Base-by-base conservation (phyloP, 2,113 vertebrate species). In the Istiophorus platypterus region DNA sequence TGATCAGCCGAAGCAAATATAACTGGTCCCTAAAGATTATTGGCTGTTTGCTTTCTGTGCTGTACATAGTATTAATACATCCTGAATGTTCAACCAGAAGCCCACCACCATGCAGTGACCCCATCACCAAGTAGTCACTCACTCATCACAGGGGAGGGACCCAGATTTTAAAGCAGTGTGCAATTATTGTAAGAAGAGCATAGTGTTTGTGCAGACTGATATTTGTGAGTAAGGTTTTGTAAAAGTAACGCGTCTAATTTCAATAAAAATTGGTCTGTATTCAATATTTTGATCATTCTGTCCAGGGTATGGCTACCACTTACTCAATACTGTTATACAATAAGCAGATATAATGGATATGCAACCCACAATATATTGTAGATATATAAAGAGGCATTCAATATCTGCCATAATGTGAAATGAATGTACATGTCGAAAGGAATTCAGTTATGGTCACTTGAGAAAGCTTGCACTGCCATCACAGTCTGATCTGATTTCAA, bases 211-310 rank as follows among this genome's bases (percentile, higher is more conserved):
- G 88, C 85, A 90, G 85, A 88, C 76, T 89, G 85, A 90, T 90
- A 66, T 88, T 89, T 94, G 90, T 93, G 85, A 90, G 87, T 93
- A 89, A 92, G 82, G 66, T 93, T 95, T 94, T 95, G 91, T 94
- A 94, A 95, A 94, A 94, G 91, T 92, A 90, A 92, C 92, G 87
- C 63, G 57, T 91, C 79, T 94, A 74, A 92, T 93, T 95, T 94
- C 88, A 95, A 92, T 95, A 95, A 94, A 94, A 95, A 83, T 87
- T 91, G 81, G 66, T 93, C 89, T 82, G 91, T 90, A 89, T 92
- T 92, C 67, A 88, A 80, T 65, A 74, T 61, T 77, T 77, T 78
- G 69, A 75, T 64, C 14, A 41, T 10, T 74, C 41, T 88, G 52
- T 80, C 72, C 14, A 20, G 62, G 41, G 17, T 54, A 72, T 76